Evolutionary conservation across 2,888 invertebrate species (phyloP), one percentile per base, ranked within the genome.

Genomic region (Eupithecia tripunctaria): DNA sequence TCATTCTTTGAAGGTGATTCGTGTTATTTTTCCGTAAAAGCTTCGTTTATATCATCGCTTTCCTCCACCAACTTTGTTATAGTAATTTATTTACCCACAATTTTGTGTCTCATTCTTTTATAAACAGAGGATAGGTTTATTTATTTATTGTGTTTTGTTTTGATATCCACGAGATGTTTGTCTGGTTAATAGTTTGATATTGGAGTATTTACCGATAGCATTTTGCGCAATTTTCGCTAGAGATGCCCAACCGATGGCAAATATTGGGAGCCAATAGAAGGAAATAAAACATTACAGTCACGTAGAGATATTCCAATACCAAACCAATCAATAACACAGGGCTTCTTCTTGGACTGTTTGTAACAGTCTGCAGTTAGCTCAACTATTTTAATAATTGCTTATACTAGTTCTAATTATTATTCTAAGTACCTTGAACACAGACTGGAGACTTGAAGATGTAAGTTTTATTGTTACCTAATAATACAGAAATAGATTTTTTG

Each of bases 1-100:
- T 56, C 12, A 56, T 56, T 56, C 25, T 25, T 25, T 56, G 51
- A 56, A 25, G 56, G 56, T 56, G 56, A 56, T 56, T 56, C 56
- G 25, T 56, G 12, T 25, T 25, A 21, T 56, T 56, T 21, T 25
- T 25, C 56, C 25, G 56, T 56, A 56, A 56, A 21, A 51, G 51
- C 56, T 25, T 12, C 25, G 14, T 25, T 25, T 56, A 25, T 56
- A 25, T 14, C 56, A 56, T 56, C 25, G 25, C 56, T 25, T 14
- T 21, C 14, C 14, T 56, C 10, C 3, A 10, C 4, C 21, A 10
- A 51, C 21, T 25, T 56, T 56, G 14, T 56, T 14, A 25, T 56
- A 56, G 12, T 56, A 25, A 56, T 56, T 21, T 56, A 56, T 56
- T 56, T 56, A 56, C 56, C 5, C 25, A 56, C 12, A 56, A 56